Conservation (phyloP, 1,140 invertebrate species). For the Hetaerina americana region DNA sequence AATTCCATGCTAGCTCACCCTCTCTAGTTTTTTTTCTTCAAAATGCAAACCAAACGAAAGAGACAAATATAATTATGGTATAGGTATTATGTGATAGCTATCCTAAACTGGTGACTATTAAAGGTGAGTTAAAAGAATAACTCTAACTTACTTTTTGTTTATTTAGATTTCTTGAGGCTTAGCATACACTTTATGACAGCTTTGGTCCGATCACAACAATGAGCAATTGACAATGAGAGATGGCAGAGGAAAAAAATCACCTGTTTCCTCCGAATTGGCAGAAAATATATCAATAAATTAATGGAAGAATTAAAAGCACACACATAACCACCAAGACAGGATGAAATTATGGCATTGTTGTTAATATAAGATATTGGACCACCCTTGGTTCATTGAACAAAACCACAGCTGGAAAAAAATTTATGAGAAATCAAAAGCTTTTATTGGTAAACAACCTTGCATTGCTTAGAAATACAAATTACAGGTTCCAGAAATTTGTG, state of each 20-base stretch:
- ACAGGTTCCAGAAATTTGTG: not conserved
- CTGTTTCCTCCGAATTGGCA: not conserved
- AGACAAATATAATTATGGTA: too few relatives aligned
- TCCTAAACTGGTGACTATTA: too few relatives aligned
- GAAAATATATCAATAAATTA: not conserved
- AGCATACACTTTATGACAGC: not conserved
- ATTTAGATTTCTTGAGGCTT: not conserved
- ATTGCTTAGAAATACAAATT: not conserved
- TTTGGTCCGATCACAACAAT: not conserved
- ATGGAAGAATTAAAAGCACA: not conserved
- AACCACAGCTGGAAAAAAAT: not conserved
- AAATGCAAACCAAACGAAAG: too few relatives aligned
- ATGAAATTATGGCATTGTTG: not conserved
- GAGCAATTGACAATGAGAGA: not conserved
- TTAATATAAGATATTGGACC: not conserved
- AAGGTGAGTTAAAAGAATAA: not conserved
- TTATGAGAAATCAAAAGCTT: not conserved
- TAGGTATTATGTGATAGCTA: too few relatives aligned
- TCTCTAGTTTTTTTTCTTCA: too few relatives aligned
- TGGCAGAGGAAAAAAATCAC: not conserved
- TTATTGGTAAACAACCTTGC: not conserved
- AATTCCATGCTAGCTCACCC: too few relatives aligned
- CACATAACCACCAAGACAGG: too few relatives aligned
- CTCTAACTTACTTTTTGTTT: not conserved
- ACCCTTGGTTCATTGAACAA: not conserved